A percentile compares a stretch with the other conserved stretches of the same genome.
Evolutionary conservation across 2,888 invertebrate species (phyloP).

Genomic region (Tridacna gigas): DNA sequence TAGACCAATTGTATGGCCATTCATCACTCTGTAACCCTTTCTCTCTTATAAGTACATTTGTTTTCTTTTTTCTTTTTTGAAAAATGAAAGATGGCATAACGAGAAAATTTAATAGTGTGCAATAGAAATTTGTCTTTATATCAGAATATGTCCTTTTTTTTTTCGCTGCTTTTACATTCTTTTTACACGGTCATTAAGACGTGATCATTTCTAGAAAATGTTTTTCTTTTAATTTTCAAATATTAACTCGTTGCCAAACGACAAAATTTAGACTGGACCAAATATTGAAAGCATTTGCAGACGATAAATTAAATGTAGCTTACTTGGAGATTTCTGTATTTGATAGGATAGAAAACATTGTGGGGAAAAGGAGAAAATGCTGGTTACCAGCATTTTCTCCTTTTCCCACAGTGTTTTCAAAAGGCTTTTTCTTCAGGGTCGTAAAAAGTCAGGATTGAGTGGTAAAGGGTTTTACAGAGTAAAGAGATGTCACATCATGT

Average conservation of each 20-base stretch:
- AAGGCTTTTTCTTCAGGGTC: too few species aligned
- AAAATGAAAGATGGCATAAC: background rate
- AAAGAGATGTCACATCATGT: too few species aligned
- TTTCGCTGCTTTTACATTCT: too few species aligned
- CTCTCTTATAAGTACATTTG: background rate
- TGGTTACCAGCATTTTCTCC: background rate
- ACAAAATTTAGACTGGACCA: background rate
- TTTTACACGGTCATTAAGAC: too few species aligned
- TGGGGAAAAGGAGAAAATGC: background rate
- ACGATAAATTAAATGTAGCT: too few species aligned
- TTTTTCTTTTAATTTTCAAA: background rate
- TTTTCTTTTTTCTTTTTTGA: background rate
- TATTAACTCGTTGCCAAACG: constrained; percentile 7
- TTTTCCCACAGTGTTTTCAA: background rate
- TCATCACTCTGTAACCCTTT: background rate
- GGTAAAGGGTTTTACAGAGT: too few species aligned
- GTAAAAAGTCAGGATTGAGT: too few species aligned
- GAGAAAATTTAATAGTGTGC: too few species aligned
- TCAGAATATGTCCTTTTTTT: too few species aligned
- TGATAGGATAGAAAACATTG: background rate
- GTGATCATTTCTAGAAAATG: background rate
- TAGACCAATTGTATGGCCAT: constrained; percentile 10
- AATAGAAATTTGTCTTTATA: too few species aligned
- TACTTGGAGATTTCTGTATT: background rate
- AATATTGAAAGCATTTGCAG: background rate